These are phyloP conservation scores for Panzeria rudis DNA, from an alignment of 2,888 invertebrate genomes.

Conservation along the genomic window DNA sequence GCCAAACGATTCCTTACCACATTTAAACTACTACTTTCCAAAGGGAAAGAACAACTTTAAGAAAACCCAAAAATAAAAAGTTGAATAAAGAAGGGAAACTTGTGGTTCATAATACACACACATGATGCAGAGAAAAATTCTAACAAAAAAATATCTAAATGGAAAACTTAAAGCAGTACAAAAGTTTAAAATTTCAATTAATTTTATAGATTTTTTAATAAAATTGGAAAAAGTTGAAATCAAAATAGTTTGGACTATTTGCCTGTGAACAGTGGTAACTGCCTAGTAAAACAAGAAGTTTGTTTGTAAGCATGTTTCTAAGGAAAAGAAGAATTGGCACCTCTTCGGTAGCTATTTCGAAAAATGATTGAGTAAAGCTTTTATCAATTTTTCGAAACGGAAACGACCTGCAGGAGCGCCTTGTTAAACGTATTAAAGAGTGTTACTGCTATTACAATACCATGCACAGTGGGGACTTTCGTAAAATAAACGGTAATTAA, in stretches of 20 bases:
- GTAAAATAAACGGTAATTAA: too few species aligned
- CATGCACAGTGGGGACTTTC: too few species aligned
- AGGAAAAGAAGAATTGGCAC: not conserved
- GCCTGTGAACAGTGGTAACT: too few species aligned
- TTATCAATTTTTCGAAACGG: too few species aligned
- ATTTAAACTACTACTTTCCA: constrained; percentile 27
- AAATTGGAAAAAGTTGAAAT: not conserved
- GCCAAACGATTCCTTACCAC: constrained; percentile 7
- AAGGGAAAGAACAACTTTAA: not conserved
- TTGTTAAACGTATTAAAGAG: too few species aligned
- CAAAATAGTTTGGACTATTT: too few species aligned
- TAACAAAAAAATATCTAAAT: not conserved
- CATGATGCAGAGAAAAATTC: not conserved
- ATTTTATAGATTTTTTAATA: not conserved
- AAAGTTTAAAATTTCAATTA: not conserved
- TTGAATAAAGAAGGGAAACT: not conserved
- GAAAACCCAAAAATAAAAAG: constrained; percentile 4
- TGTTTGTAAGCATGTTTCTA: too few species aligned
- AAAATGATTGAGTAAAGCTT: not conserved
- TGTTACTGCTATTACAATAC: too few species aligned
- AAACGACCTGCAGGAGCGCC: too few species aligned
- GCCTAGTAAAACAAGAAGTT: too few species aligned
- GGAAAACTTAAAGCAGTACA: not conserved
- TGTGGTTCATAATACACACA: not conserved
- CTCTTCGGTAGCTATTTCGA: not conserved